These are phyloP conservation scores for Helarctos malayanus DNA, from an alignment of 2,797 vertebrate genomes.

Conservation along the genomic window DNA sequence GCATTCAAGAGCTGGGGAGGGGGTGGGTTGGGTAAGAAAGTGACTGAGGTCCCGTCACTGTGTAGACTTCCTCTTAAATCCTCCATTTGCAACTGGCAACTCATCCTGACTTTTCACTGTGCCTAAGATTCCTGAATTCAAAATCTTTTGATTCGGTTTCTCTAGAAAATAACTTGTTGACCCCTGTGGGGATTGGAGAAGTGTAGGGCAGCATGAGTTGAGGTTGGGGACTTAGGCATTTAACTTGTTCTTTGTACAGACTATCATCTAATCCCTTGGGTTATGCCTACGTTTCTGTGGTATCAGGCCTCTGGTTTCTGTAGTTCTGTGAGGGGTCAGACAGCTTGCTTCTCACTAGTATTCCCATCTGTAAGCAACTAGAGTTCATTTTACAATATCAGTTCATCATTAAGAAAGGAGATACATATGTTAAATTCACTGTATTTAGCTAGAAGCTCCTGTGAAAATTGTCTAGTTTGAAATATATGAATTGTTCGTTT, in stretches of 20 bases:
- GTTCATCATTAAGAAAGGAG: slow-evolving; percentile 1
- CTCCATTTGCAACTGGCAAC: not conserved
- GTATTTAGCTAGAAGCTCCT: slow-evolving; percentile 50
- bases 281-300: not conserved
- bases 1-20: not conserved
- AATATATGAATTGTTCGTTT: slow-evolving; percentile 68
- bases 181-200: not conserved
- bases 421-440: not conserved
- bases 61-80: not conserved
- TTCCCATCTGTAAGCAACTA: not conserved
- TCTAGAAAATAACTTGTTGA: not conserved
- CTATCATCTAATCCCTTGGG: not conserved
- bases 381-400: slow-evolving; percentile 46
- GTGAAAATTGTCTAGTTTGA: slow-evolving; percentile 38
- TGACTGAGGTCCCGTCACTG: not conserved
- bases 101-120: not conserved
- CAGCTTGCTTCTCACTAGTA: slow-evolving; percentile 25
- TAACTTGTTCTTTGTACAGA: not conserved
- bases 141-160: not conserved
- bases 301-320: not conserved
- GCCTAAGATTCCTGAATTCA: not conserved
- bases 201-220: not conserved
- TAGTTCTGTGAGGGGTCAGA: not conserved
- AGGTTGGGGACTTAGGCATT: not conserved
- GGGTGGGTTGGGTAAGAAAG: not conserved